Conservation (phyloP, 2,113 vertebrate genomes). For the Menura novaehollandiae region DNA sequence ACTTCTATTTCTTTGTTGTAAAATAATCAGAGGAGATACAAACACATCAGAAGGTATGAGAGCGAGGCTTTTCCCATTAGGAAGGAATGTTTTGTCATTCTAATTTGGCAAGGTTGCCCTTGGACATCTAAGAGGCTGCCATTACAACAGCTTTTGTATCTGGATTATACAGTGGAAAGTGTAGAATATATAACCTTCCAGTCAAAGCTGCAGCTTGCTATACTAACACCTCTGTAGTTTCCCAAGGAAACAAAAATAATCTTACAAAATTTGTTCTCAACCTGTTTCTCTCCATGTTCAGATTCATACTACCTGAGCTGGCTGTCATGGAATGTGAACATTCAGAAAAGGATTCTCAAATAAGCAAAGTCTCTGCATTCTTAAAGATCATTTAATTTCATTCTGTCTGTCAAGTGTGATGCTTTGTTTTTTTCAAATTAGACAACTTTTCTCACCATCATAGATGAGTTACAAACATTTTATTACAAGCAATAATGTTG, state of each 20-base stretch:
- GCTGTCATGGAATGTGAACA: constrained; percentile 33
- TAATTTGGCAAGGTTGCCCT: neutral
- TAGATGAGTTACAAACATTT: neutral
- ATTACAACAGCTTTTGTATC: neutral
- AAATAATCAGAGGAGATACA: constrained; percentile 1
- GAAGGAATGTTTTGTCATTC: constrained; percentile 7
- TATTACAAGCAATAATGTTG: neutral
- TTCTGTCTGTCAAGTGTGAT: constrained; percentile 55
- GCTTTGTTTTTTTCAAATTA: constrained; percentile 1
- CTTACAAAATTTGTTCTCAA: constrained; percentile 40
- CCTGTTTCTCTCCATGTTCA: neutral
- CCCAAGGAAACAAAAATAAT: constrained; percentile 51
- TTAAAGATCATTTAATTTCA: constrained; percentile 55
- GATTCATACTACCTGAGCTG: constrained; percentile 27
- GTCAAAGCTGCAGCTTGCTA: constrained; percentile 18
- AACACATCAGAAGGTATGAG: neutral
- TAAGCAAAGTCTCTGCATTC: constrained; percentile 40
- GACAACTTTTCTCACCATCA: neutral
- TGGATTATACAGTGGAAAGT: neutral
- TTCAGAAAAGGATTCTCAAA: constrained; percentile 53
- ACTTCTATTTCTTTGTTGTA: neutral
- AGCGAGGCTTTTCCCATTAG: neutral
- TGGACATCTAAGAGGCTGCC: neutral
- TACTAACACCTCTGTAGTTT: constrained; percentile 31
- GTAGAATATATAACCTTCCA: neutral